phyloP scores from a whole-genome alignment of 1,140 invertebrate species.

The Pomacea maculata region DNA sequence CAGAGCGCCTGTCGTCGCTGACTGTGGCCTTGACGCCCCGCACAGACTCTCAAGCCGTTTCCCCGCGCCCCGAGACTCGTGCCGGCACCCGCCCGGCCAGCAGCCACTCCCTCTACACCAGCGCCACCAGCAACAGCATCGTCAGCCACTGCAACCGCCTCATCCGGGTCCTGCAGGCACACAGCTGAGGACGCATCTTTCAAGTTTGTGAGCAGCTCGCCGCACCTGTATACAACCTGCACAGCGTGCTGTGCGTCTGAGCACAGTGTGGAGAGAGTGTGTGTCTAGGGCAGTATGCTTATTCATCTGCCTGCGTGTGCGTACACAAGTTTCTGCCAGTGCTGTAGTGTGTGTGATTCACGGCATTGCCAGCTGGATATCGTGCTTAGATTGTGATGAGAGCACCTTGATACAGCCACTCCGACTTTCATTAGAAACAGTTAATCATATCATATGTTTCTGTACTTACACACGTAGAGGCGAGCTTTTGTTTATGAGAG shows the following conservation, averaged over 20 bases:
- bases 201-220: neutral
- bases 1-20: too few relatives aligned
- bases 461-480: neutral
- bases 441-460: neutral
- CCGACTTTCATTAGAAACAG: neutral
- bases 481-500: constrained; percentile 2
- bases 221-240: neutral
- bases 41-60: too few relatives aligned
- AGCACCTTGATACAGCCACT: too few relatives aligned
- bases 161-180: constrained; percentile 32
- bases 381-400: neutral
- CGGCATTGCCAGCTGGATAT: neutral
- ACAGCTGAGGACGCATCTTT: neutral
- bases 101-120: constrained; percentile 24
- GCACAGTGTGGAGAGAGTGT: neutral
- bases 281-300: neutral
- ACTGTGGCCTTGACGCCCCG: too few relatives aligned
- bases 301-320: neutral
- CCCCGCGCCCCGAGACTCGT: too few relatives aligned
- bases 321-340: neutral
- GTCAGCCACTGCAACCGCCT: constrained; percentile 43
- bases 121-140: constrained; percentile 33
- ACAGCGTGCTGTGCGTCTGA: too few relatives aligned
- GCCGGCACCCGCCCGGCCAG: too few relatives aligned
- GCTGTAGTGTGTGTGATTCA: neutral